Evolutionary conservation across 2,888 invertebrate genomes (phyloP), one percentile per base, ranked within the genome.

Genomic region (Copidosoma aretas): DNA sequence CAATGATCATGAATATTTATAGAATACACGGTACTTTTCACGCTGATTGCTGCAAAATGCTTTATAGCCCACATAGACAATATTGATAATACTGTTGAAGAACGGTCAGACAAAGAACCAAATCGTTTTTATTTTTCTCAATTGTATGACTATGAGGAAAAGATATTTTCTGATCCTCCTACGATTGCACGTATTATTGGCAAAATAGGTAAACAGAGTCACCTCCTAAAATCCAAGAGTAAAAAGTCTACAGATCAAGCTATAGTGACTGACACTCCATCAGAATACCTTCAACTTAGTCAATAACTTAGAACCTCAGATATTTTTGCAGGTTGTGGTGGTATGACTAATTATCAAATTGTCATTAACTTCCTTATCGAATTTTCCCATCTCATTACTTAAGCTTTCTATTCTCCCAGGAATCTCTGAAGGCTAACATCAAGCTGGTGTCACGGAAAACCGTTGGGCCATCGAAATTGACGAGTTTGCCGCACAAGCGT

Each of bases 241-340:
- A 86, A 86, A 60, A 77, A 73, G 21, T 56, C 68, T 8, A 71
- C 76, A 61, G 73, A 59, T 21, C 75, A 75, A 19, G 74, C 73
- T 17, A 73, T 80, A 77, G 1, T 73, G 60, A 1, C 81, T 79
- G 75, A 78, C 72, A 64, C 78, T 73, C 71, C 80, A 67, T 67
- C 79, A 70, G 76, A 82, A 68, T 79, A 82, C 79, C 84, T 85
- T 14, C 71, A 76, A 15, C 79, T 86, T 39, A 75, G 86, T 0
- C 81, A 84, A 64, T 89, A 89, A 41, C 79, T 95, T 66, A 85
- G 87, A 73, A 89, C 90, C 51, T 84, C 94, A 76, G 94, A 94
- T 79, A 91, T 94, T 32, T 95, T 95, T 82, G 93, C 94, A 71
- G 94, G 94, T 0, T 94, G 93, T 82, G 94, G 94, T 53, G 94